phyloP scores from a whole-genome alignment of 2,888 invertebrate genomes.

The Drosophila neotestacea region DNA sequence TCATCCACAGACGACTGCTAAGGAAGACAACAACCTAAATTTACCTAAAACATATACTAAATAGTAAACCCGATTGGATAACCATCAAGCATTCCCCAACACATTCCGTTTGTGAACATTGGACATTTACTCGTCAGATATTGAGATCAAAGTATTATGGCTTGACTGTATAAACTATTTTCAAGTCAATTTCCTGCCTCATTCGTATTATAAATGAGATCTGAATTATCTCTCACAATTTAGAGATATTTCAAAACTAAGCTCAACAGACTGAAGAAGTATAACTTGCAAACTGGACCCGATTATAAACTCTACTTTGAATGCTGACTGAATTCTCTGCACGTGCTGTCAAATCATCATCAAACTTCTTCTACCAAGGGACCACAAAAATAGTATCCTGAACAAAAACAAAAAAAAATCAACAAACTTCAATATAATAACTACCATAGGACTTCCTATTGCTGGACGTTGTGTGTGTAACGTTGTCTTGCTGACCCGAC shows the following conservation, averaged over 20 bases:
- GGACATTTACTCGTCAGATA: neutral
- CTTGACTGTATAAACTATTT: neutral
- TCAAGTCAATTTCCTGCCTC: neutral
- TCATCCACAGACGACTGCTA: neutral
- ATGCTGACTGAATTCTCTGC: neutral
- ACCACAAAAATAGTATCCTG: neutral
- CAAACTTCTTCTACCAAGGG: neutral
- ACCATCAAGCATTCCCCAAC: constrained; percentile 3
- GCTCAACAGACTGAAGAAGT: neutral
- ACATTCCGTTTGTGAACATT: constrained; percentile 10
- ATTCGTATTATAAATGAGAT: neutral
- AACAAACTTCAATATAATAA: constrained; percentile 4
- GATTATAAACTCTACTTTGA: neutral
- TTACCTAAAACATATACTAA: neutral
- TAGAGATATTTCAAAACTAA: neutral
- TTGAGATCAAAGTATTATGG: neutral
- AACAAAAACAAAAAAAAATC: neutral
- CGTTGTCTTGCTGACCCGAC: constrained; percentile 19
- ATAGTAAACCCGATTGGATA: neutral
- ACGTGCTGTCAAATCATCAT: constrained; percentile 3
- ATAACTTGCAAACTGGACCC: neutral
- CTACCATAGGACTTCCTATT: constrained; percentile 2
- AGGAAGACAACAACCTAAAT: neutral
- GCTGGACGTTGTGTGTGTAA: constrained; percentile 14
- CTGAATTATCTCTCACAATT: neutral